Evolutionary conservation across 2,888 invertebrate genomes (phyloP).

Genomic region (Drosophila rellima): DNA sequence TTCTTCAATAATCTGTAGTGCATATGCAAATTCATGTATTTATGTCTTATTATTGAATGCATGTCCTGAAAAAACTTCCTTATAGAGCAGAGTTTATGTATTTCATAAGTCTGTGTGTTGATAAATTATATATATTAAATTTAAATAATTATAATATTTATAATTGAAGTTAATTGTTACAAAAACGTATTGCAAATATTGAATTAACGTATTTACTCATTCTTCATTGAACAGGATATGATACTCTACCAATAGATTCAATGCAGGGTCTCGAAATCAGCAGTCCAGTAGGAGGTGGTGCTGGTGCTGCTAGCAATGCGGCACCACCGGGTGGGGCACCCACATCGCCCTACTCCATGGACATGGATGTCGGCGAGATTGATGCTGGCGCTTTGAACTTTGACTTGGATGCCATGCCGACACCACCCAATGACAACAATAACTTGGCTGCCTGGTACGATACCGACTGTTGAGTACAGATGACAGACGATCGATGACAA

Average conservation of each 20-base stretch:
- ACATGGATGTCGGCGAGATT: constrained; percentile 94
- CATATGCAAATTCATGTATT: not conserved
- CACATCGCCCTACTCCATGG: constrained; percentile 91
- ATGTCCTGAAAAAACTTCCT: not conserved
- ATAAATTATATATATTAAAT: not conserved
- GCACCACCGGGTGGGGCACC: constrained; percentile 85
- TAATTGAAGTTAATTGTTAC: not conserved
- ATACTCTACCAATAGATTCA: constrained; percentile 98
- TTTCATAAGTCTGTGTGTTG: not conserved
- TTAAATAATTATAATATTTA: not conserved
- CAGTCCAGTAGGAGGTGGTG: constrained; percentile 84
- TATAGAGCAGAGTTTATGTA: not conserved
- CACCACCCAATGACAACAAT: constrained; percentile 95
- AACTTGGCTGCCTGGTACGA: constrained; percentile 99
- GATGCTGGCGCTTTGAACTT: constrained; percentile 92
- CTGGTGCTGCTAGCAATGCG: constrained; percentile 55
- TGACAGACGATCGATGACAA: constrained; percentile 27
- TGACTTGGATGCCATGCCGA: constrained; percentile 91
- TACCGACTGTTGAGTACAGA: constrained; percentile 92
- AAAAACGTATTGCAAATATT: not conserved
- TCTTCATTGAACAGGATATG: constrained; percentile 90
- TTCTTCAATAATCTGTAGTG: not conserved
- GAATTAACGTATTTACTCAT: constrained; percentile 31
- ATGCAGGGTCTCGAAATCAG: constrained; percentile 98
- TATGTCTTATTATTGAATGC: not conserved